A percentile compares a stretch with the other conserved stretches of the same genome.
phyloP scores from a whole-genome alignment of 1,140 invertebrate genomes.

The Scaptomyza hsui region DNA sequence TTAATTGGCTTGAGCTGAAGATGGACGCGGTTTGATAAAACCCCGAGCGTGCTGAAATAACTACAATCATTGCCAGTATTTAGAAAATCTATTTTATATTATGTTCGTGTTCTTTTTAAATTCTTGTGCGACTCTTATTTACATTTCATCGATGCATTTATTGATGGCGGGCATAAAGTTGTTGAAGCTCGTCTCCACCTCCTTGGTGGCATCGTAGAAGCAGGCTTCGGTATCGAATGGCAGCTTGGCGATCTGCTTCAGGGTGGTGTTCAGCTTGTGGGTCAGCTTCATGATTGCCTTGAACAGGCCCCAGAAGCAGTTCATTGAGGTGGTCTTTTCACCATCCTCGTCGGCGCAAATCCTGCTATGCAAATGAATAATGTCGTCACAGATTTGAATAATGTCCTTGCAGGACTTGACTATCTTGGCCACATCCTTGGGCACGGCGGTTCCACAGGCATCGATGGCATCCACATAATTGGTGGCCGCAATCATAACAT shows the following conservation, averaged over 20 bases:
- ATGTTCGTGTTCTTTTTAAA: background rate
- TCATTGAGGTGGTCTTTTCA: background rate
- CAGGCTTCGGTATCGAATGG: slow-evolving; percentile 47
- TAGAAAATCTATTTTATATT: too few relatives aligned
- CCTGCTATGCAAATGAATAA: slow-evolving; percentile 34
- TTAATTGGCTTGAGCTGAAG: too few relatives aligned
- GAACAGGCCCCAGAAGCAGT: slow-evolving; percentile 23
- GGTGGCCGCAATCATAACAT: slow-evolving; percentile 32
- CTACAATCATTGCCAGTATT: too few relatives aligned
- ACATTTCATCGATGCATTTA: slow-evolving; percentile 29
- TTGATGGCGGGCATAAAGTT: slow-evolving; percentile 46
- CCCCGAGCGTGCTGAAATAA: too few relatives aligned
- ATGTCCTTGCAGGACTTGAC: slow-evolving; percentile 41
- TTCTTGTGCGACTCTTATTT: background rate
- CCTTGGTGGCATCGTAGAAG: slow-evolving; percentile 36
- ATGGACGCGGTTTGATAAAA: too few relatives aligned
- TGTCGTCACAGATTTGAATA: slow-evolving; percentile 26
- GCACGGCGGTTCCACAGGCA: slow-evolving; percentile 40
- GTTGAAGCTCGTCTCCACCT: slow-evolving; percentile 29
- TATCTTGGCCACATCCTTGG: slow-evolving; percentile 49
- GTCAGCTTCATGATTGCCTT: slow-evolving; percentile 16
- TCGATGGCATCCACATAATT: slow-evolving; percentile 39
- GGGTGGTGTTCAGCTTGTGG: slow-evolving; percentile 28
- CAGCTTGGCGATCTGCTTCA: slow-evolving; percentile 34
- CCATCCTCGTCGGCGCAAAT: slow-evolving; percentile 27